Evolutionary conservation across 1,140 invertebrate genomes (phyloP), one percentile per base, ranked within the genome.

Genomic region (Drosophila jambulina): DNA sequence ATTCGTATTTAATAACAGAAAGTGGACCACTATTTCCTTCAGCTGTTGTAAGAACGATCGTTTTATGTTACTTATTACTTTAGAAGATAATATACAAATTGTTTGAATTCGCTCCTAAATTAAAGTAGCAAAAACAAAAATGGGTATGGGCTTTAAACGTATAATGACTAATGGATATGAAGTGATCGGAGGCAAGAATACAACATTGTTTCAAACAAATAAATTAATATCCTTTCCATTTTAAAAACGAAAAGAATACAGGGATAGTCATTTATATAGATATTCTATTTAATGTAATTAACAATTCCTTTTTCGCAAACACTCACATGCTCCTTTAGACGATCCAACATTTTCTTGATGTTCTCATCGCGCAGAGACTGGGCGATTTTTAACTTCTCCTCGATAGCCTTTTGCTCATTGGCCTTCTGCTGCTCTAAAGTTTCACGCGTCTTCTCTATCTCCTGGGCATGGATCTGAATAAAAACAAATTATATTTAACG

Each of bases 241-340:
- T n/a, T n/a, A n/a, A n/a, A n/a, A n/a, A n/a, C n/a, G 5, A 23
- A 46, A 46, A 23, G 0, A 7, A 46, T 27, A 29, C 25, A 49
- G 4, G 1, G 4, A 9, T 49, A 17, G 8, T n/a, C 9, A 27
- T 49, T 27, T 1, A n/a, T 27, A 19, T 7, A 19, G 5, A 29
- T 27, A 12, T 25, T 23, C 45, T 23, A 43, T 61, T 71, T 60
- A 49, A 54, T 25, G 40, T 75, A 69, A 36, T 27, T 43, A 54
- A 59, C 36, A 64, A 46, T 21, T 21, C 46, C 19, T 51, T 76
- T 36, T n/a, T 59, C 23, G 17, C 15, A 21, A 1, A 25, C 17
- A 90, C 84, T 96, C 92, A 98, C 97, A 93, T 98, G 97, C 93
- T 98, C 96, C 93, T 96, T 97, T 10, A 98, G 95, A 79, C 97